These are phyloP conservation scores for Thaumatotibia leucotreta DNA, from an alignment of 1,140 invertebrate species.

Conservation along the genomic window DNA sequence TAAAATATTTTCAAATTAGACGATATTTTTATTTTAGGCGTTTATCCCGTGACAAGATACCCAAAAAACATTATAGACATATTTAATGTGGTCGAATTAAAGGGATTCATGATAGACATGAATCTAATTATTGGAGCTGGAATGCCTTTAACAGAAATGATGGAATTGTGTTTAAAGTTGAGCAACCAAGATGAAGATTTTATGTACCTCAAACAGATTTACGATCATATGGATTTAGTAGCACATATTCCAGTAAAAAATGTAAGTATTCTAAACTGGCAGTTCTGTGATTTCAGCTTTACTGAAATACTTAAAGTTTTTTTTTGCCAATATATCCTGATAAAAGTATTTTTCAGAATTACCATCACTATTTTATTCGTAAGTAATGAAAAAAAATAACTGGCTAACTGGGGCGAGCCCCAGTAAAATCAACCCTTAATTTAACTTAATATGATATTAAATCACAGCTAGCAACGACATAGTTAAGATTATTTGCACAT, in stretches of 20 bases:
- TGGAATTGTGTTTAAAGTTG: constrained; percentile 79
- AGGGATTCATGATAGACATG: constrained; percentile 70
- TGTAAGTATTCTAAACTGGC: constrained; percentile 60
- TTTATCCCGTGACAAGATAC: constrained; percentile 48
- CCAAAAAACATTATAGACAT: constrained; percentile 83
- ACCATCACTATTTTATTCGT: no score
- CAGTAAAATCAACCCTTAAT: no score
- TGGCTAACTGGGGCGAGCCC: no score
- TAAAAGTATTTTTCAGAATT: no score
- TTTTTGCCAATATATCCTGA: no score
- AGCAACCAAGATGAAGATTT: constrained; percentile 69
- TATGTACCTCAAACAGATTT: constrained; percentile 71
- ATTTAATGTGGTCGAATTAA: constrained; percentile 81
- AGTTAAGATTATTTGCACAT: no score
- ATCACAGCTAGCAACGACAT: no score
- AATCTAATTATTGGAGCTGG: constrained; percentile 80
- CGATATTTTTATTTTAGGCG: constrained; percentile 53
- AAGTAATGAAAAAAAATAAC: no score
- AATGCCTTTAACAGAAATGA: constrained; percentile 80
- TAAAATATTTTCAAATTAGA: no score
- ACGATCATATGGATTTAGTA: constrained; percentile 80
- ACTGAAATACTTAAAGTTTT: no score
- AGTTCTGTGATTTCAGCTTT: no score
- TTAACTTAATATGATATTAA: no score
- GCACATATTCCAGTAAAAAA: constrained; percentile 85